Evolutionary conservation across 2,888 invertebrate species (phyloP).

Genomic region (Agonopterix heracliana): DNA sequence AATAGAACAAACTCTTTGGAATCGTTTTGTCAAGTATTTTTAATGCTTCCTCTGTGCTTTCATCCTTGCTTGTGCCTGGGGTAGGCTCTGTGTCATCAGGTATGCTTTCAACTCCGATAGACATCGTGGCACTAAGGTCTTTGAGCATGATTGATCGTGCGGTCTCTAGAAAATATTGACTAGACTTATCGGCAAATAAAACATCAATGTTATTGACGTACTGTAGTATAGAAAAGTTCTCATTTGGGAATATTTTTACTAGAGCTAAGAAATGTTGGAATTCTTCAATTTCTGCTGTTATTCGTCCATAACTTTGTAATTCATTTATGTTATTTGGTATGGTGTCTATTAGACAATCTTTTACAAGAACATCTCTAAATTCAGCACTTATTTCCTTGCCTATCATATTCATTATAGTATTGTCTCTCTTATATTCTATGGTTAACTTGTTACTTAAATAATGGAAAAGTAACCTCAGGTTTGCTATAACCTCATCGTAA

Average conservation of each 20-base stretch:
- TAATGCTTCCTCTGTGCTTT: slow-evolving; percentile 47
- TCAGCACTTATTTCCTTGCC: slow-evolving; percentile 73
- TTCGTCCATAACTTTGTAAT: slow-evolving; percentile 78
- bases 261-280: slow-evolving; percentile 80
- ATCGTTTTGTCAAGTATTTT: slow-evolving; percentile 56
- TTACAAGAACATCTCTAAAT: slow-evolving; percentile 80
- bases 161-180: slow-evolving; percentile 80
- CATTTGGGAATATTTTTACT: slow-evolving; percentile 75
- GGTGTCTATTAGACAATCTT: slow-evolving; percentile 84
- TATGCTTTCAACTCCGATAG: slow-evolving; percentile 68
- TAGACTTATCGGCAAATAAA: slow-evolving; percentile 85
- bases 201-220: slow-evolving; percentile 85
- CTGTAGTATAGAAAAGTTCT: slow-evolving; percentile 77
- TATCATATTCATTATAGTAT: slow-evolving; percentile 72
- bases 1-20: slow-evolving; percentile 62
- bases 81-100: slow-evolving; percentile 22
- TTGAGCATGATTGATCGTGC: slow-evolving; percentile 86
- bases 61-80: slow-evolving; percentile 14
- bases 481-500: slow-evolving; percentile 74
- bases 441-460: slow-evolving; percentile 76
- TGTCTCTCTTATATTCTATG: slow-evolving; percentile 50
- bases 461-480: slow-evolving; percentile 73
- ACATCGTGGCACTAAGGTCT: slow-evolving; percentile 85
- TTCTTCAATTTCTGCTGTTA: slow-evolving; percentile 78
- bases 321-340: slow-evolving; percentile 86